phyloP scores from a whole-genome alignment of 2,888 invertebrate species.

The Plebejus argus region DNA sequence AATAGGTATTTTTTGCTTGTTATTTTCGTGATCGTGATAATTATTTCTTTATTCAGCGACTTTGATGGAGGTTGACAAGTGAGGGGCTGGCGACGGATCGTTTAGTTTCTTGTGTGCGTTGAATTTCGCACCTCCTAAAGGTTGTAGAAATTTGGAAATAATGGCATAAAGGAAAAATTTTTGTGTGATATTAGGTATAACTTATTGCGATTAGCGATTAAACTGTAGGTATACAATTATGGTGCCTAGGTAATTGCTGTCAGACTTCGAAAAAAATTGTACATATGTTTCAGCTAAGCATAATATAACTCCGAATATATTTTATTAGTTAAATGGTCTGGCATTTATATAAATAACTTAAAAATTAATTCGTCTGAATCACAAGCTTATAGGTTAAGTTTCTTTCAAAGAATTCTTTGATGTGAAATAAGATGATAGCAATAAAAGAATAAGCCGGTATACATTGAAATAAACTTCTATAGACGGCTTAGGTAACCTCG shows the following conservation, averaged over 20 bases:
- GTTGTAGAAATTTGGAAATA: background rate
- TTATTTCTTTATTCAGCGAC: constrained; percentile 1
- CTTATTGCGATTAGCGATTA: background rate
- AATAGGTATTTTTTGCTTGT: background rate
- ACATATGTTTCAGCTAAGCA: too few relatives aligned
- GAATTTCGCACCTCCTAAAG: background rate
- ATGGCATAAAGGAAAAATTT: background rate
- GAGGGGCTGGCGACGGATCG: background rate
- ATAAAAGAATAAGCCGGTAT: background rate
- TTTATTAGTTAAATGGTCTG: too few relatives aligned
- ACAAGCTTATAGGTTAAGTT: background rate
- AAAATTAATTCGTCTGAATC: background rate
- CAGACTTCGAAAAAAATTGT: too few relatives aligned
- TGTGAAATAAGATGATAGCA: background rate
- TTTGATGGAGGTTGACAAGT: constrained; percentile 1
- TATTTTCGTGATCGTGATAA: background rate
- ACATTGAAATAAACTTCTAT: background rate
- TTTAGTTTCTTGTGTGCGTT: background rate
- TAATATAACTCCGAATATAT: too few relatives aligned
- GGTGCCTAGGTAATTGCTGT: too few relatives aligned
- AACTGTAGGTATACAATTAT: too few relatives aligned
- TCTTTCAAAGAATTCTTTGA: background rate
- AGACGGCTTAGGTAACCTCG: background rate
- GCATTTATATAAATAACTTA: background rate
- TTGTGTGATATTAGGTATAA: too few relatives aligned